Evolutionary conservation across 2,797 vertebrate species (phyloP), one percentile per base, ranked within the genome.

Genomic region (Arrhamphus sclerolepis): DNA sequence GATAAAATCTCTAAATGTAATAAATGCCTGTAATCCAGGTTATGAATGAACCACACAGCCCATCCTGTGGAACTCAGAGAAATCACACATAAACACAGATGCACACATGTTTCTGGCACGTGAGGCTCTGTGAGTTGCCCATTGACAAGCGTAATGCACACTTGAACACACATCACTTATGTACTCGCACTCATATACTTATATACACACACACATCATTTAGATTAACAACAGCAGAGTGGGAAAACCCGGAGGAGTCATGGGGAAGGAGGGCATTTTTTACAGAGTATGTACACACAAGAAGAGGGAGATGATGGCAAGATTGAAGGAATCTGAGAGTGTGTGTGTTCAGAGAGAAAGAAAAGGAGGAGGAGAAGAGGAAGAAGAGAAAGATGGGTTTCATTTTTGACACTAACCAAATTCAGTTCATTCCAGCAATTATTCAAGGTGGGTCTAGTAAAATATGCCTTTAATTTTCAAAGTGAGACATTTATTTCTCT

Each of bases 41-140:
- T 69, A 56, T 44, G 48, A 79, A 60, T 24, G 40, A 80, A 84
- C 52, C 65, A 55, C 63, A 80, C 76, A 77, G 60, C 42, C 71
- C 70, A 70, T 54, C 56, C 74, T 61, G 64, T 67, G 65, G 51
- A 78, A n/a, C 69, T 52, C 72, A 66, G 42, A 31, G 59, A n/a
- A n/a, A n/a, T n/a, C 51, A 51, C 52, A 29, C 29, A 26, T 17
- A 55, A 44, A 51, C 63, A 54, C 70, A 56, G 41, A 56, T 52
- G n/a, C 65, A 75, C 72, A 66, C 49, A 58, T n/a, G 34, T 63
- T 34, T 34, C 62, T 59, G 3, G 20, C 40, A 53, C 19, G 53
- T 24, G 24, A 73, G 20, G 53, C 57, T 26, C 50, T 18, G 62
- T 56, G 21, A 54, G 68, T 58, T 52, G 53, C 57, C 63, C 31